Percentiles rank a stretch among this genome's conserved stretches.
These are phyloP conservation scores for Lymantria monacha DNA, from an alignment of 2,888 invertebrate genomes.

Conservation along the genomic window DNA sequence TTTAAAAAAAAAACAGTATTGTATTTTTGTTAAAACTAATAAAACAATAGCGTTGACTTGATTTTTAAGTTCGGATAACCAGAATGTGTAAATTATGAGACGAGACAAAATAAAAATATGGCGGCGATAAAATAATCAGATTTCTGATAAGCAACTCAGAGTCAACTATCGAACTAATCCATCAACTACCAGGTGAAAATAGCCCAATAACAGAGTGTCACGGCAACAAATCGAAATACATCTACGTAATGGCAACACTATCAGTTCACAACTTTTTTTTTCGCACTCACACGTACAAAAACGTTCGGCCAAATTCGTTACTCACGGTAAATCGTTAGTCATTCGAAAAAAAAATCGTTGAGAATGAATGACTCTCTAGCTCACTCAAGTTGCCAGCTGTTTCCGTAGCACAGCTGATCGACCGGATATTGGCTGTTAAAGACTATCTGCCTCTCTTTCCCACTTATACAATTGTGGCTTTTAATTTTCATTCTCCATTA, in stretches of 20 bases:
- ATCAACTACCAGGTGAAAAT: constrained; percentile 39
- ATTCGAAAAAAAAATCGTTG: constrained; percentile 49
- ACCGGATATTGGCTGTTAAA: constrained; percentile 78
- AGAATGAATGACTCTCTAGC: constrained; percentile 58
- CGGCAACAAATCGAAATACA: constrained; percentile 39
- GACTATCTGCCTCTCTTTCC: constrained; percentile 46
- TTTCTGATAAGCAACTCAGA: background rate
- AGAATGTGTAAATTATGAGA: too few species aligned
- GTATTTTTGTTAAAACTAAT: too few species aligned
- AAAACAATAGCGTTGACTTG: too few species aligned
- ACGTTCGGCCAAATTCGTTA: constrained; percentile 48
- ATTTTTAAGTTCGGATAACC: too few species aligned
- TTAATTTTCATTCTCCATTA: constrained; percentile 62
- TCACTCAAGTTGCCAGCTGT: constrained; percentile 70
- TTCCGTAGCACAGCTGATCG: constrained; percentile 79
- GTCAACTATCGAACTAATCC: constrained; percentile 11
- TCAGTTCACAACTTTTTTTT: constrained; percentile 45
- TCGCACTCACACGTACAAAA: constrained; percentile 35
- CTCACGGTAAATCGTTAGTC: constrained; percentile 54
- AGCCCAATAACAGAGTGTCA: constrained; percentile 38
- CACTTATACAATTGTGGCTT: constrained; percentile 41
- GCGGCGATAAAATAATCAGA: background rate
- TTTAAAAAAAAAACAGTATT: too few species aligned
- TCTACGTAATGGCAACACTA: constrained; percentile 39
- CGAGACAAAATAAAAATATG: background rate